Conservation (phyloP, 2,113 vertebrate genomes). For the Galeopterus variegatus region DNA sequence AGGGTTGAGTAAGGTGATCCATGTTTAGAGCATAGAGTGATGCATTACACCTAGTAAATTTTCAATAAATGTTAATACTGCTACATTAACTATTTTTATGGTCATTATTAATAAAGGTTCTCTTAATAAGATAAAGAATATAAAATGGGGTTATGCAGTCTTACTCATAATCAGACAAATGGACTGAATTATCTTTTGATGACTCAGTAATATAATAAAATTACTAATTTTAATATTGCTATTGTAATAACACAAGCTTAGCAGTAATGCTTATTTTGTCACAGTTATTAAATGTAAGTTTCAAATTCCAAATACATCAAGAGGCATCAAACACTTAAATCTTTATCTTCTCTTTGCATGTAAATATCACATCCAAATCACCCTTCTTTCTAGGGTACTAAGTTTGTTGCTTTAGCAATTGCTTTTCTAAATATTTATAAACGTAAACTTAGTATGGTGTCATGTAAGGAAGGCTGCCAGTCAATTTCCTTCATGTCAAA, state of each 20-base stretch:
- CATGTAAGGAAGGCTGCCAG: neutral
- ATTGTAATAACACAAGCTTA: neutral
- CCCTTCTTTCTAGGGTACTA: neutral
- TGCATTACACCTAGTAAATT: neutral
- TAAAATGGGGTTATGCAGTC: neutral
- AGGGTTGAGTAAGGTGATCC: neutral
- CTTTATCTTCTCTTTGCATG: neutral
- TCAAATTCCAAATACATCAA: neutral
- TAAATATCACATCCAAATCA: neutral
- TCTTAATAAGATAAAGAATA: constrained; percentile 37
- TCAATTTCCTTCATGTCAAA: neutral
- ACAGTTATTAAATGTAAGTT: neutral
- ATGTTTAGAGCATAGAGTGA: neutral
- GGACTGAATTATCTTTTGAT: neutral
- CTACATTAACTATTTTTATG: constrained; percentile 19
- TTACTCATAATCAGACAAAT: constrained; percentile 37
- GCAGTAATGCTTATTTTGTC: neutral
- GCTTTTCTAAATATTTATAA: constrained; percentile 1
- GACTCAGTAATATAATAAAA: neutral
- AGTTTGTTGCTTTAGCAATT: neutral
- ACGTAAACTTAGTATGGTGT: neutral
- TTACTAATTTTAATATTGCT: neutral
- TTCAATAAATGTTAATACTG: neutral
- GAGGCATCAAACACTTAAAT: neutral
- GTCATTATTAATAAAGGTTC: neutral